Conservation (phyloP, 2,888 invertebrate genomes). For the Pheosia tremula region DNA sequence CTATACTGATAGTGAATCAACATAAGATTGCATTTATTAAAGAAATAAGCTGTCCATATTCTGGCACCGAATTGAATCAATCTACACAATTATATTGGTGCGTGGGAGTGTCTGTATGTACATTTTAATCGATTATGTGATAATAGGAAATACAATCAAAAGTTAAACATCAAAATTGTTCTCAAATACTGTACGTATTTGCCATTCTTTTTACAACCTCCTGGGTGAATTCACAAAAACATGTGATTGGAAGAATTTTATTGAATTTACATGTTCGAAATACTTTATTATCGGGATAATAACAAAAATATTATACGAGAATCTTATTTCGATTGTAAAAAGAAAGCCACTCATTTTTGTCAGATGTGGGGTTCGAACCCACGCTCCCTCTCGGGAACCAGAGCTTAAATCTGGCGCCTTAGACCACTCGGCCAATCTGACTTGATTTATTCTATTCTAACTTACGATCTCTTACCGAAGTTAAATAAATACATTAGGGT, state of each 20-base stretch:
- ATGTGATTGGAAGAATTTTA: neutral
- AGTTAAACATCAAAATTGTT: neutral
- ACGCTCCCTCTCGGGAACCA: constrained; percentile 92
- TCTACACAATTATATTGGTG: neutral
- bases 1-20: neutral
- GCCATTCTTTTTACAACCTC: neutral
- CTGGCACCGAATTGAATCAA: neutral
- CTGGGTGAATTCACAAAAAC: neutral
- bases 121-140: constrained; percentile 1
- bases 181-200: neutral
- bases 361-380: constrained; percentile 94
- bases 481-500: too few species aligned
- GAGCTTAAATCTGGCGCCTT: constrained; percentile 94
- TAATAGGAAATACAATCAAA: constrained; percentile 1
- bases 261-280: too few species aligned
- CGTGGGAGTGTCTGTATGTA: constrained; percentile 4
- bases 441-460: constrained; percentile 35
- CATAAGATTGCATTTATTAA: neutral
- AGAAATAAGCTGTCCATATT: neutral
- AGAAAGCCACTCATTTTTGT: constrained; percentile 53
- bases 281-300: too few species aligned
- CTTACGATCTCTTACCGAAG: neutral
- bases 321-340: neutral
- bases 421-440: constrained; percentile 94
- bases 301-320: too few species aligned